Evolutionary conservation across 2,888 invertebrate genomes (phyloP), one percentile per base, ranked within the genome.

Genomic region (Hirtodrosophila trivittata): DNA sequence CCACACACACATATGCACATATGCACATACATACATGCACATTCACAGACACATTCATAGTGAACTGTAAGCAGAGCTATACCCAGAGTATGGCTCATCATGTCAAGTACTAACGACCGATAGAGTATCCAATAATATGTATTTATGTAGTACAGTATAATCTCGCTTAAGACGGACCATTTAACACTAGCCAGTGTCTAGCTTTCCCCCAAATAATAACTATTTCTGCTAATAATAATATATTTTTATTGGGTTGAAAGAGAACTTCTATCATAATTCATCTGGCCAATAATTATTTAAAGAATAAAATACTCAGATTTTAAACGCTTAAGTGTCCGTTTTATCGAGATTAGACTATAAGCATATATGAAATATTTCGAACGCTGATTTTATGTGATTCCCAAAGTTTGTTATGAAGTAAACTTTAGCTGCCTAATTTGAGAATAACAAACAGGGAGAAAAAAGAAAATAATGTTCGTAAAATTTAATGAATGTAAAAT

Each of bases 91-190:
- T 41, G 64, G 49, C 18, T 37, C 39, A 26, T 26, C 64, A 65
- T 35, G 6, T n/a, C 42, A 62, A 41, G 35, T 16, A 37, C 45
- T 64, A 30, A 47, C 43, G 46, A 47, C 25, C 12, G 12, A 50
- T 42, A 16, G 38, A 33, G 28, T 47, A 49, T 30, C 30, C 30
- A 39, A 41, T 39, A 35, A 26, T 43, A 55, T 56, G 56, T 66
- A 70, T 70, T 3, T 21, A 21, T 51, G 21, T 51, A 28, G 41
- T 21, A 50, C 18, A 21, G 18, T 21, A 21, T 21, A 21, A 21
- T 3, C 18, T 21, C 18, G 18, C 18, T 21, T n/a, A 21, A 21
- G 18, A 2, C 5, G 18, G 2, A 21, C 18, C 2, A 21, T 21
- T 3, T 5, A 21, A 21, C 2, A 21, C 18, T 21, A 21, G 18